These are phyloP conservation scores for Odontomachus brunneus DNA, from an alignment of 1,140 invertebrate species.

Conservation along the genomic window DNA sequence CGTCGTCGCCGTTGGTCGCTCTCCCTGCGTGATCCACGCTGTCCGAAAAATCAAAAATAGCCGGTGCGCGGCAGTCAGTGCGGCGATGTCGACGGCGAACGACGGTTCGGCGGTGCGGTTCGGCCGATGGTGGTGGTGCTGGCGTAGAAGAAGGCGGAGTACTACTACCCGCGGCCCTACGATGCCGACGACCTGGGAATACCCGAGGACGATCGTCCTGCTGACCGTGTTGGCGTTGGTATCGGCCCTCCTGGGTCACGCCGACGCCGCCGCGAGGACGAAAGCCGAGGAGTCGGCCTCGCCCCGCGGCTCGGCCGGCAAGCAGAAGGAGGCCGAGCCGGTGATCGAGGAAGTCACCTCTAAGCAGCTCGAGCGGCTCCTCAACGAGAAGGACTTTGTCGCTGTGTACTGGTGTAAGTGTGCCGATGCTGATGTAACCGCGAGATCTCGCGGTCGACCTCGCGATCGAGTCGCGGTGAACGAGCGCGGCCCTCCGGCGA, in stretches of 20 bases:
- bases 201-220: conserved; percentile 65
- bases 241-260: conserved; percentile 62
- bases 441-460: neutral
- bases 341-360: conserved; percentile 96
- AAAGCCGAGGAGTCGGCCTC: conserved; percentile 75
- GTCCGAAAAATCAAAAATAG: conserved; percentile 81
- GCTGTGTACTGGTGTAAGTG: conserved; percentile 98
- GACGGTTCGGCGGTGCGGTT: conserved; percentile 83
- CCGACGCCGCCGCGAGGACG: conserved; percentile 67
- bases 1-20: conserved; percentile 7
- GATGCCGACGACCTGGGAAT: conserved; percentile 61
- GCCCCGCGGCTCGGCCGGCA: conserved; percentile 78
- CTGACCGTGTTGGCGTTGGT: conserved; percentile 62
- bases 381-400: conserved; percentile 96
- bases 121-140: conserved; percentile 79
- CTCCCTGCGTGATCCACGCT: conserved; percentile 52
- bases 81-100: conserved; percentile 86
- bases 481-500: too few relatives aligned
- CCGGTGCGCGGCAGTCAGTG: conserved; percentile 81
- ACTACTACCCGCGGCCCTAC: conserved; percentile 62
- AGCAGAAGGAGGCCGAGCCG: conserved; percentile 87
- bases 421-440: neutral
- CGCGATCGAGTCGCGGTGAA: neutral
- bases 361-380: conserved; percentile 94
- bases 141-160: conserved; percentile 74